Evolutionary conservation across 2,888 invertebrate genomes (phyloP), one percentile per base, ranked within the genome.

Genomic region (Sisyra nigra): DNA sequence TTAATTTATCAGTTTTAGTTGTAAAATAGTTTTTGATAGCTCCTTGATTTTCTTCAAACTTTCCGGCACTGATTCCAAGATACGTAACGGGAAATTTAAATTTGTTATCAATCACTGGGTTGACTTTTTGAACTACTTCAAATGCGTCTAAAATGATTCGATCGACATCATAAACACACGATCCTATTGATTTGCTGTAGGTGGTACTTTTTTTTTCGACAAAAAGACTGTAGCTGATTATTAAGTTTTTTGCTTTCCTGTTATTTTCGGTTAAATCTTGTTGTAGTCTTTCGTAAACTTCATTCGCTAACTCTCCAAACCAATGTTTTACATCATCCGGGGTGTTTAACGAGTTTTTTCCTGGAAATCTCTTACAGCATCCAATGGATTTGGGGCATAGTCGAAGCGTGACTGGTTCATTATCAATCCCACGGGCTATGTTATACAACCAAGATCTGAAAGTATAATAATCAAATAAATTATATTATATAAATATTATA

Each of bases 301-400:
- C 94, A 40, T 72, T 72, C 0, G 83, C 71, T 10, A 96, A 63
- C 54, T 88, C 86, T 37, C 66, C 66, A 0, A 91, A 63, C 94
- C 94, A 94, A 56, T 83, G 80, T 41, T 69, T 67, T 14, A 88
- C 67, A 45, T 74, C 73, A 19, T 78, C 73, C 30, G 74, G 57
- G 13, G 75, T 76, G 1, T 64, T 61, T 4, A 94, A 71, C 8
- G 84, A 80, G 50, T 74, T 73, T 54, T 74, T 77, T 0, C 92
- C 96, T 2, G 79, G 77, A 59, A 97, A 94, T 55, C 87, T 87
- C 64, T 97, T 97, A 58, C 91, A 87, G 55, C 93, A 93, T 0
- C 93, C 96, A 52, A 97, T 89, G 42, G 93, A 93, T 62, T 94
- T 93, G 1, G 91, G 74, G 44, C 91, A 73, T 47, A 89, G 77